Base-by-base conservation (phyloP, 2,797 vertebrate species). In the Alectoris magna region DNA sequence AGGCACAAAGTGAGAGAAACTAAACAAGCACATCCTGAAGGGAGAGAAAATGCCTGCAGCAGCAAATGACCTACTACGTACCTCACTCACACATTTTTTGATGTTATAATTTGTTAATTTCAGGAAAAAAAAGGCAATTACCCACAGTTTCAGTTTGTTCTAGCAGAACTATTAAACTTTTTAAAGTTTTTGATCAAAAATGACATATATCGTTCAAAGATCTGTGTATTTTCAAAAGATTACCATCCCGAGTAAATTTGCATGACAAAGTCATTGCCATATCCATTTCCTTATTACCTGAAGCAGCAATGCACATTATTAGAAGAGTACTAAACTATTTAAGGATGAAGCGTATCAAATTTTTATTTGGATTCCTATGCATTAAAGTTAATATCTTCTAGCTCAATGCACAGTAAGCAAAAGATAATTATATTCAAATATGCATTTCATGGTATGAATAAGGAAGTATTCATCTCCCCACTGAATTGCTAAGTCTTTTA, bases 11-110 rank as follows among this genome's bases (percentile, higher is more conserved):
- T 96, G 97, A 98, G 96, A 98, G 97, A 98, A 98, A 98, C 98
- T 98, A 98, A 99, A 99, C 98, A 99, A 99, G 98, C 96, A 97
- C 96, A 97, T 98, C 98, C 98, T 98, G 97, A 92, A 97, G 98
- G 98, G 98, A 98, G 95, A 96, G 72, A 97, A 96, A 98, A 97
- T 49, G 98, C 98, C 98, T 97, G 97, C 96, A 98, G 98, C 98
- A 94, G 94, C 97, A 97, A 98, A 98, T 98, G 98, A 98, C 98
- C 98, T 98, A 98, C 97, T 98, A 98, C 96, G 97, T 97, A 98
- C 96, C 90, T 96, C 69, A 93, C 87, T 94, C 95, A 94, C 96
- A 96, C 93, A 89, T 87, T 97, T 98, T 98, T 97, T 98, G 97
- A 98, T 98, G 94, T 96, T 97, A 95, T 98, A 97, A 98, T 98